Conservation (phyloP, 1,140 invertebrate genomes). For the Onthophagus taurus region DNA sequence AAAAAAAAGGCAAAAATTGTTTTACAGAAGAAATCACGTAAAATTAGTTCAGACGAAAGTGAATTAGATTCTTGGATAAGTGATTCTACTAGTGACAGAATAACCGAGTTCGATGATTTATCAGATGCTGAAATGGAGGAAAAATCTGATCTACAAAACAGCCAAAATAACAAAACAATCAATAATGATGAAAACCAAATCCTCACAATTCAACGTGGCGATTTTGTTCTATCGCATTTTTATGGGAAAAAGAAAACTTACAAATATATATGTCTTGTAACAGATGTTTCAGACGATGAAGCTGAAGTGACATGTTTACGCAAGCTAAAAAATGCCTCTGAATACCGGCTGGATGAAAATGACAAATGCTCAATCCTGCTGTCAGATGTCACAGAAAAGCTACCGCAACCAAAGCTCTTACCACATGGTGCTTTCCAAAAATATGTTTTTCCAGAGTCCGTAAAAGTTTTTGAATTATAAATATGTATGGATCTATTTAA, state of each 20-base stretch:
- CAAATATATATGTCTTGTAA: conserved; percentile 1
- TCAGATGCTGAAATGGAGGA: too few species aligned
- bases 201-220: too few species aligned
- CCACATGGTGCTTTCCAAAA: neutral
- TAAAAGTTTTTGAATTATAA: neutral
- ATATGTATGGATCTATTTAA: neutral
- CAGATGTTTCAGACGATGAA: conserved; percentile 6
- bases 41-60: too few species aligned
- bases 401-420: neutral
- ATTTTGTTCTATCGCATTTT: neutral
- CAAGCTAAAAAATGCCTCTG: conserved; percentile 1
- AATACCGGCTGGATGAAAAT: neutral
- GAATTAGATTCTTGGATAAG: too few species aligned
- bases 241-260: neutral
- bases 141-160: neutral
- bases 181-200: too few species aligned
- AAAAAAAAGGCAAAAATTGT: too few species aligned
- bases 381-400: conserved; percentile 2
- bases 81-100: too few species aligned
- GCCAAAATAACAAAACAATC: neutral
- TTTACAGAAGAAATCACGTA: too few species aligned
- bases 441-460: conserved; percentile 1
- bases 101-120: too few species aligned
- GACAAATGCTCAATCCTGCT: conserved; percentile 2
- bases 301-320: conserved; percentile 6